Evolutionary conservation across 2,113 vertebrate species (phyloP), one percentile per base, ranked within the genome.

Genomic region (Collichthys lucidus): DNA sequence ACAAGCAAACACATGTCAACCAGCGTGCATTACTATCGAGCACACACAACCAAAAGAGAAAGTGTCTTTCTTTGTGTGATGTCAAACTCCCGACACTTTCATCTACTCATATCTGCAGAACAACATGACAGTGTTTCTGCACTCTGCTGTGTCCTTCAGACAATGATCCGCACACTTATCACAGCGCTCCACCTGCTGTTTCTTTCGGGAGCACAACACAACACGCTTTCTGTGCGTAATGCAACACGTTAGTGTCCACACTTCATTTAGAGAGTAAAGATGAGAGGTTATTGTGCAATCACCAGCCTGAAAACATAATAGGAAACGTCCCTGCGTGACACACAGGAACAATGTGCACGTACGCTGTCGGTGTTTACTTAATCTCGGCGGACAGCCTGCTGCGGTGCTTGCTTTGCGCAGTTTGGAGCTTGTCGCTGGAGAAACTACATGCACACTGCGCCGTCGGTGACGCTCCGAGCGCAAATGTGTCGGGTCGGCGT

Each of bases 131-230:
- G 77, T 50, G 61, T 11, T 14, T 10, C 61, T 53, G 62, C 4
- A 14, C 67, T 59, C 56, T 65, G 66, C 47, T 52, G 56, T 79
- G 80, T 35, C 80, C 77, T 85, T 82, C 81, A 76, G 6, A 90
- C 88, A 77, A 67, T 17, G 22, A 79, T 52, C 60, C 66, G 4
- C 3, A 29, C 65, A 53, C 78, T 85, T 82, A 74, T 82, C 68
- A 60, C 31, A 77, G 85, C 79, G 86, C 88, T 90, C 91, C 93
- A 92, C 90, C 90, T 93, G 92, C 90, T 76, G 89, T 85, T 75
- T 72, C 59, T 42, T 22, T 31, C 70, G 16, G 40, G 60, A 73
- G 72, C 68, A 59, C 50, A 40, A 46, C 57, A 40, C 4, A 11
- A 6, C 29, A 11, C 46, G 42, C 12, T 35, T 16, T 46, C 17